Evolutionary conservation across 53 echinoderm and acorn worm genomes (phyloP).

Genomic region (Paelopatides confundens): DNA sequence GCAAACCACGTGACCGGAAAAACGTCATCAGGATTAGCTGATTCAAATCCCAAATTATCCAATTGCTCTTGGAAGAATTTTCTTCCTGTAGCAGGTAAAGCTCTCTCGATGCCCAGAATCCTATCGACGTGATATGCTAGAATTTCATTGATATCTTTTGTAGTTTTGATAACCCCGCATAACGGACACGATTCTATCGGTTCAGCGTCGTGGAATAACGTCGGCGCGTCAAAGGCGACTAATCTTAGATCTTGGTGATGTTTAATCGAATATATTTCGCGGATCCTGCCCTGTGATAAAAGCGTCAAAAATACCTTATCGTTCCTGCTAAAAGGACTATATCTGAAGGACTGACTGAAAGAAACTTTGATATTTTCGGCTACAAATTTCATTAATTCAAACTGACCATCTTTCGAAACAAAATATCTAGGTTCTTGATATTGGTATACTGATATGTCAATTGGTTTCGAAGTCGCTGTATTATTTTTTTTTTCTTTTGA

Average conservation of each 20-base stretch:
- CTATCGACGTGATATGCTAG: constrained; percentile 43
- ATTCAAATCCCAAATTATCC: neutral
- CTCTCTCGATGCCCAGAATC: constrained; percentile 10
- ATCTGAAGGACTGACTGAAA: neutral
- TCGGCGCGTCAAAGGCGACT: constrained; percentile 24
- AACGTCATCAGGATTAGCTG: neutral
- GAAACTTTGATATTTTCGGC: neutral
- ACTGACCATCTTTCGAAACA: neutral
- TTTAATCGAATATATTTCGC: constrained; percentile 26
- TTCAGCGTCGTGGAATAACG: neutral
- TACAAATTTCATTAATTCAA: constrained; percentile 4
- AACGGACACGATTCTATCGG: constrained; percentile 36
- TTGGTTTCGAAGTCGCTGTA: neutral
- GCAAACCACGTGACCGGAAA: constrained; percentile 36
- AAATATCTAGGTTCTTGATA: neutral
- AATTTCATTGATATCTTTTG: constrained; percentile 6
- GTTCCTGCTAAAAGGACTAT: neutral
- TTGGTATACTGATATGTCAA: neutral
- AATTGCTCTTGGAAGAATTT: neutral
- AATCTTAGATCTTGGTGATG: neutral
- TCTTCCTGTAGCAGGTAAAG: constrained; percentile 11
- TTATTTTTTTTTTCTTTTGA: neutral
- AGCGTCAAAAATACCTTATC: neutral
- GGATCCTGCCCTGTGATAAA: neutral
- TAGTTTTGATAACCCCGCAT: neutral